phyloP scores from a whole-genome alignment of 2,888 invertebrate genomes.

The Parnassius apollo region DNA sequence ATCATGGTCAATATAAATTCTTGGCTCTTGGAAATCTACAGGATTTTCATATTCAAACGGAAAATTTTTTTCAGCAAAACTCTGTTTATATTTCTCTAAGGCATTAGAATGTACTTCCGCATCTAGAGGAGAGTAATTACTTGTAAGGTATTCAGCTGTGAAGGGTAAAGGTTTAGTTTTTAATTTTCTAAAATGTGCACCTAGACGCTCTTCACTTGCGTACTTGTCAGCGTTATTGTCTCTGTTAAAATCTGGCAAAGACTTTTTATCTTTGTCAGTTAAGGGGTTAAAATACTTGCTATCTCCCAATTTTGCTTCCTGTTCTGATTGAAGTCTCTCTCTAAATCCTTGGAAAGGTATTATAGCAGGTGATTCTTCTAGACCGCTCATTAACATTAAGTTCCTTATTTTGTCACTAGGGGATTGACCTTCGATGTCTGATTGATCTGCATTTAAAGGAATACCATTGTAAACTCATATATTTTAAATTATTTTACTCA shows the following conservation, averaged over 20 bases:
- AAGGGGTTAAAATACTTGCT: constrained; percentile 38
- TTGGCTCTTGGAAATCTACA: constrained; percentile 74
- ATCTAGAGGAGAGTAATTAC: constrained; percentile 65
- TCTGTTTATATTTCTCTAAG: constrained; percentile 70
- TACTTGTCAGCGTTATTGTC: constrained; percentile 36
- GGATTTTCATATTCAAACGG: constrained; percentile 75
- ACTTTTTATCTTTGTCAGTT: constrained; percentile 66
- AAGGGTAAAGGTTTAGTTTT: constrained; percentile 62
- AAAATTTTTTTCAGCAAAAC: constrained; percentile 70
- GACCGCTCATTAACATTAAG: constrained; percentile 57
- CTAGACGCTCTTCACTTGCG: constrained; percentile 73
- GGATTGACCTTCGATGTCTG: constrained; percentile 43
- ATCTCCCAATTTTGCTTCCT: constrained; percentile 42
- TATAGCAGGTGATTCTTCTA: constrained; percentile 61
- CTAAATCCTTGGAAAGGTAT: constrained; percentile 71
- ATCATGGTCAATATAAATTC: constrained; percentile 81
- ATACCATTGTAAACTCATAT: constrained; percentile 1
- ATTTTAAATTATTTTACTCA: not conserved
- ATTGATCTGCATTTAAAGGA: constrained; percentile 36
- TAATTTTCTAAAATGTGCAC: constrained; percentile 70
- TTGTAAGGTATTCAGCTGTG: constrained; percentile 70
- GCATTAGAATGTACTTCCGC: constrained; percentile 71
- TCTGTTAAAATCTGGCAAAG: constrained; percentile 40
- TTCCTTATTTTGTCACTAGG: constrained; percentile 68
- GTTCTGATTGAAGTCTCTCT: constrained; percentile 64